A percentile compares a stretch with the other conserved stretches of the same genome.
Conservation (phyloP, 2,888 invertebrate species). For the Pachliopta kotzebuea region DNA sequence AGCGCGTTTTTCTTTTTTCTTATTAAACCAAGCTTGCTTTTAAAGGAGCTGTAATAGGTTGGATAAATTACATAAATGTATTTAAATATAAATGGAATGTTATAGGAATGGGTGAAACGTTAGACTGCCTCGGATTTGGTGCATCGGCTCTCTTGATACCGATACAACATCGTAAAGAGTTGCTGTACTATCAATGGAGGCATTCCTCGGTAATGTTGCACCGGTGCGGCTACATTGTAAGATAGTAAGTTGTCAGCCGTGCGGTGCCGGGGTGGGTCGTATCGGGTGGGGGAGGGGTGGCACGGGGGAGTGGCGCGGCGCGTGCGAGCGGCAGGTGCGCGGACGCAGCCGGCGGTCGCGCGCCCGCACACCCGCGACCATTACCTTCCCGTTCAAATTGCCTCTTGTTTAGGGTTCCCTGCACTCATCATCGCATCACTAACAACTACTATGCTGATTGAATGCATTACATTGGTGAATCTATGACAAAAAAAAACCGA, state of each 20-base stretch:
- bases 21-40: no score
- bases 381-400: conserved; percentile 62
- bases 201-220: conserved; percentile 36
- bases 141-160: not conserved
- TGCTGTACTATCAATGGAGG: conserved; percentile 38
- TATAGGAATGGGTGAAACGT: no score
- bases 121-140: not conserved
- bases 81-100: no score
- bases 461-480: not conserved
- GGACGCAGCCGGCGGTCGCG: conserved; percentile 58
- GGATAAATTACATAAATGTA: no score
- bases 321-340: conserved; percentile 63
- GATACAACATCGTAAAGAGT: conserved; percentile 9
- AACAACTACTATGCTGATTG: not conserved
- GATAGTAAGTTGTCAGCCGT: conserved; percentile 33
- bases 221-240: conserved; percentile 34
- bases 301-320: conserved; percentile 38
- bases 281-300: not conserved
- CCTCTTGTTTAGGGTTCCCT: conserved; percentile 51
- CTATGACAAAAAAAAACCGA: not conserved
- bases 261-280: conserved; percentile 25
- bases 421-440: conserved; percentile 13
- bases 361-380: conserved; percentile 55
- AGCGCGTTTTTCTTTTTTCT: not conserved
- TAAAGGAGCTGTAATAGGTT: no score